Base-by-base conservation (phyloP, 2,888 invertebrate species). In the Spodoptera picta region DNA sequence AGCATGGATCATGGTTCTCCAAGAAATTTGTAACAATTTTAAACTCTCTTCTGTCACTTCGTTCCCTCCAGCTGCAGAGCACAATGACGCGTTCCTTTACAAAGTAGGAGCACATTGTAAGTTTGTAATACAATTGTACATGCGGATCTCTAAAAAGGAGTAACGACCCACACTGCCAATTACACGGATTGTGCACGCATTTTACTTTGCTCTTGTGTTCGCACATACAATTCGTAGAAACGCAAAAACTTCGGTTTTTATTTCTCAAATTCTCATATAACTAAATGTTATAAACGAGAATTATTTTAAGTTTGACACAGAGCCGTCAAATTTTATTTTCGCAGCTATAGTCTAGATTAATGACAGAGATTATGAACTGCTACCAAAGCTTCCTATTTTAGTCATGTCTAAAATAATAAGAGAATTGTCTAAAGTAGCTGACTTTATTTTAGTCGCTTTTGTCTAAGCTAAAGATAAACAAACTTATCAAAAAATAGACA, bases 121-220 rank as follows among this genome's bases (percentile, higher is more conserved):
- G 23, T 52, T 52, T 45, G 36, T 24, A 50, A 19, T 58, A 24
- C 24, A 44, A 44, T 60, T 63, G 46, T 54, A 31, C n/a, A 52
- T 58, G 65, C 49, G 62, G 57, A 74, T 69, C 66, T 63, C 66
- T 64, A 47, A 70, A 73, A 83, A 83, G 52, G 75, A 82, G 80
- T 85, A 87, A 85, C 80, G 83, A 86, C 83, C 79, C 73, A 79
- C 54, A 69, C 65, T 66, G 64, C 64, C 69, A 70, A 81, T 81
- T 79, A 81, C 81, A 77, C 73, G 63, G 69, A 72, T 67, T 70
- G 58, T 68, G 64, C 70, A 81, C 72, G 75, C 73, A 72, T 75
- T 77, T 77, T 73, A 69, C 56, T 65, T 60, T 56, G 51, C 53
- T 77, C 64, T 73, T 67, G 56, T 56, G 65, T 72, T 69, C 69